Base-by-base conservation (phyloP, 2,113 vertebrate species). In the Notarius lentiginosus region DNA sequence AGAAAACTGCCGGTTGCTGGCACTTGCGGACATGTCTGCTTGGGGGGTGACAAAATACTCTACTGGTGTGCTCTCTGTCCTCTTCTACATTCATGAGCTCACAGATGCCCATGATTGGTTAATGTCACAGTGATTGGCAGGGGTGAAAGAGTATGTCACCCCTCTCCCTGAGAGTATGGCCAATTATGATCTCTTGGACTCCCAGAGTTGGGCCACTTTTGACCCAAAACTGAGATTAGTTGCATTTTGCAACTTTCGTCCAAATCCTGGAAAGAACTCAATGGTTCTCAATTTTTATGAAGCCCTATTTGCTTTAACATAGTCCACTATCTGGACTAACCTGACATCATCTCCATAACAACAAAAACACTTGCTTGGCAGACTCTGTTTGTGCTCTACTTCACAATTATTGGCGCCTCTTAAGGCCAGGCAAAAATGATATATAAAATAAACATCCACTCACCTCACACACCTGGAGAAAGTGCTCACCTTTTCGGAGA, bases 361-460 rank as follows among this genome's bases (percentile, higher is more conserved):
- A 80, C 55, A 80, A 80, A 80, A 58, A 58, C 27, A 55, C 55
- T 60, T 30, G 17, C 27, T 80, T 34, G 11, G 27, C 18, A 34
- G 55, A 60, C 55, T 22, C 55, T 79, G 76, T 60, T 80, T 80
- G 77, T 27, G 60, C 30, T 58, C 27, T 80, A 11, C 77, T 80
- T 80, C 27, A 80, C 77, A 58, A 80, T 80, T 60, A 80, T 60
- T 58, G 77, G 55, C 27, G 20, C 77, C 55, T 34, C 77, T 80
- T 60, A 60, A 60, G 55, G 22, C 77, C 11, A 8, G 14, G n/a
- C n/a, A 30, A 79, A 79, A 30, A 17, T 17, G 51, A 77, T 55
- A 53, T 17, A 55, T 55, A 77, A 27, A 58, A 58, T 56, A 56
- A 58, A 58, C 76, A 77, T 79, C n/a, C 2, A 0, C 53, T 79